Evolutionary conservation across 2,113 vertebrate species (phyloP).

Genomic region (Piprites chloris): DNA sequence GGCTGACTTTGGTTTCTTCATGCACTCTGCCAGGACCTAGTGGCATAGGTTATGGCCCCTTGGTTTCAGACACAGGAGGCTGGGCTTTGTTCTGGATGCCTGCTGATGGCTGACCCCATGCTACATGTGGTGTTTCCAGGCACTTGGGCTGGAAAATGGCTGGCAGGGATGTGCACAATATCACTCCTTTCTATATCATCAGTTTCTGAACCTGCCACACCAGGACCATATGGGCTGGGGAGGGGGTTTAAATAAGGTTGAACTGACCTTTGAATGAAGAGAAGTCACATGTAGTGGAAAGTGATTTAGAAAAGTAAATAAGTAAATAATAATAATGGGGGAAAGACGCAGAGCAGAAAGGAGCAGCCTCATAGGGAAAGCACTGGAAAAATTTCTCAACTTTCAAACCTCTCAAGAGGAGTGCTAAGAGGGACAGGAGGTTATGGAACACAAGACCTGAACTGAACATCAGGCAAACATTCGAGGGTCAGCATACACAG

Average conservation of each 20-base stretch:
- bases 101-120: background rate
- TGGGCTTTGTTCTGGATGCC: background rate
- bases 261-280: background rate
- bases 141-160: background rate
- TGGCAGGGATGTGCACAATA: background rate
- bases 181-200: background rate
- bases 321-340: background rate
- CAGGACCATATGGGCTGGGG: background rate
- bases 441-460: slow-evolving; percentile 17
- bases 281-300: background rate
- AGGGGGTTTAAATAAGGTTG: background rate
- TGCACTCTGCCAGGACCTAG: background rate
- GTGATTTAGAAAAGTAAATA: background rate
- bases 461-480: background rate
- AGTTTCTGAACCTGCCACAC: background rate
- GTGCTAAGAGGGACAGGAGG: background rate
- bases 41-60: background rate
- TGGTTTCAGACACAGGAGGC: background rate
- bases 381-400: background rate
- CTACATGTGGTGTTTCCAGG: background rate
- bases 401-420: background rate
- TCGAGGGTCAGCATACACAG: background rate
- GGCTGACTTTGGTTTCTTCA: background rate
- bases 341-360: background rate
- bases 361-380: background rate